Percentiles rank a stretch among this genome's conserved stretches.
phyloP scores from a whole-genome alignment of 2,797 vertebrate species.

The Alcedo atthis region DNA sequence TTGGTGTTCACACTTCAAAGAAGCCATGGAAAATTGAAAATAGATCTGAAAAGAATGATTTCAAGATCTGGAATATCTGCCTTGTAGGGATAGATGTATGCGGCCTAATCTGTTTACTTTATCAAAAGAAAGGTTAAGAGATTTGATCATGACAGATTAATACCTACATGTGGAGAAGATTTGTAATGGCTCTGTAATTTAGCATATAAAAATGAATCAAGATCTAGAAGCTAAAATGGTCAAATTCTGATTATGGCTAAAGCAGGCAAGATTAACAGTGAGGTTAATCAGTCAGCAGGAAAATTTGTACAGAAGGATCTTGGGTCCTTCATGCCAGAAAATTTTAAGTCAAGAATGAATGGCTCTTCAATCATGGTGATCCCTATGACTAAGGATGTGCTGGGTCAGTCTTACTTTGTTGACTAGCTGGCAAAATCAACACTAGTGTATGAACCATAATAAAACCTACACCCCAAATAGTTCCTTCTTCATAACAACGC shows the following conservation, averaged over 20 bases:
- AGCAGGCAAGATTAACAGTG: not conserved
- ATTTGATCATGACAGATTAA: not conserved
- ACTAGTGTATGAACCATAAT: rapidly evolving
- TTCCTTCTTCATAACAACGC: rapidly evolving
- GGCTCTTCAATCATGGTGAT: not conserved
- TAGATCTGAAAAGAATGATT: conserved; percentile 66
- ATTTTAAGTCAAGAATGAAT: not conserved
- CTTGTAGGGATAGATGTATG: conserved; percentile 8
- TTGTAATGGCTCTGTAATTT: not conserved
- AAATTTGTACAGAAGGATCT: not conserved
- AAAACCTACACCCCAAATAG: not conserved
- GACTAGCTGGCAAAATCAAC: not conserved
- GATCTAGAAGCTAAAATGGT: not conserved
- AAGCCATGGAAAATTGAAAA: conserved; percentile 64
- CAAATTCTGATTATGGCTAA: not conserved
- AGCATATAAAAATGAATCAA: not conserved
- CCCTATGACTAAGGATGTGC: not conserved
- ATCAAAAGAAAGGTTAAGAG: conserved; percentile 27
- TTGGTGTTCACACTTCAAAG: conserved; percentile 66
- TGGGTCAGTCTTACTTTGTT: not conserved
- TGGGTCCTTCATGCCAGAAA: not conserved
- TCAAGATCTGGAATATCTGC: conserved; percentile 47
- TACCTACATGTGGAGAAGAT: not conserved
- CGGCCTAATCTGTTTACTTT: conserved; percentile 34
- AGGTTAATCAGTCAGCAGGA: not conserved